phyloP scores from a whole-genome alignment of 2,113 vertebrate species.

The Montifringilla adamsi region DNA sequence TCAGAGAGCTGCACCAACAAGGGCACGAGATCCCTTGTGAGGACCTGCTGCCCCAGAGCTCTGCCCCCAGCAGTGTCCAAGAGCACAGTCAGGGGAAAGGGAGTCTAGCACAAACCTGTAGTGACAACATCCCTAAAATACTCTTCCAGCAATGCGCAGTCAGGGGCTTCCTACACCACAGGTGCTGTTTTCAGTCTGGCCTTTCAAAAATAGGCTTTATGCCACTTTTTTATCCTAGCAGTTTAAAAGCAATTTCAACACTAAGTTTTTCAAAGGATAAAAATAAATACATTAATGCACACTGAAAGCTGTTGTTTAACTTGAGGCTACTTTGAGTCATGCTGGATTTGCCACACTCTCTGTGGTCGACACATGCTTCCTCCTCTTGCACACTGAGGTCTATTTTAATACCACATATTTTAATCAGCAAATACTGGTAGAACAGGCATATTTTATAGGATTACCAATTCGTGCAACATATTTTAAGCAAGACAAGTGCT shows the following conservation, averaged over 20 bases:
- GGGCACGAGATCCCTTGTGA: neutral
- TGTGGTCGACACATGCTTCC: neutral
- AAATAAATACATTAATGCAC: neutral
- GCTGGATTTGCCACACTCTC: neutral
- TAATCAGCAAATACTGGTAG: neutral
- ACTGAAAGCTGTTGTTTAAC: neutral
- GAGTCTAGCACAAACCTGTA: neutral
- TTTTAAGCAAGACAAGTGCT: neutral
- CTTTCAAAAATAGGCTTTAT: neutral
- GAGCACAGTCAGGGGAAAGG: neutral
- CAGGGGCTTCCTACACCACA: neutral
- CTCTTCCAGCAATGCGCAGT: neutral
- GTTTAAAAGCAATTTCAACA: neutral
- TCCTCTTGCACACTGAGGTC: neutral
- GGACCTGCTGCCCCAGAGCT: neutral
- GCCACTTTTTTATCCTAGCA: neutral
- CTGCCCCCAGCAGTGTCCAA: neutral
- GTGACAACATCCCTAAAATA: neutral
- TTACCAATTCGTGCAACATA: neutral
- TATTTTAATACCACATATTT: neutral
- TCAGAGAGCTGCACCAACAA: neutral
- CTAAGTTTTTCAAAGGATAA: neutral
- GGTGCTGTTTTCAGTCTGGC: conserved; percentile 7
- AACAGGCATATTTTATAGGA: neutral
- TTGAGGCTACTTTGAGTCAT: neutral